Evolutionary conservation across 2,888 invertebrate species (phyloP).

Genomic region (Oscheius sp.): DNA sequence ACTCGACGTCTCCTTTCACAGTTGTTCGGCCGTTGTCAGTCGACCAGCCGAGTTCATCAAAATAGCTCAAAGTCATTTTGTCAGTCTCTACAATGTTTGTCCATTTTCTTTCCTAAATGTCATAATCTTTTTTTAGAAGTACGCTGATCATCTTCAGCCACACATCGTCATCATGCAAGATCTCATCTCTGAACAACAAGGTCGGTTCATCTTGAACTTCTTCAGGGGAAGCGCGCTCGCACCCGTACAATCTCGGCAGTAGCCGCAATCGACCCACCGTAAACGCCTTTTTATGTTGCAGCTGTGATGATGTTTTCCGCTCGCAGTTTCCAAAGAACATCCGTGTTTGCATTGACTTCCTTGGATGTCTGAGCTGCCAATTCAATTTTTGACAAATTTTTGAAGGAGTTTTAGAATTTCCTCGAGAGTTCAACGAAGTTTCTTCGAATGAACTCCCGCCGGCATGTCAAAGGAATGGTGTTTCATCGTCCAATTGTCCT

Average conservation of each 20-base stretch:
- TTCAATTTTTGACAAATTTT: background rate
- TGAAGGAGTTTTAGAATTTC: background rate
- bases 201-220: slow-evolving; percentile 12
- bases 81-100: slow-evolving; percentile 66
- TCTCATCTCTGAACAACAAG: slow-evolving; percentile 53
- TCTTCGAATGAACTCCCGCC: background rate
- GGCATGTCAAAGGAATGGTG: background rate
- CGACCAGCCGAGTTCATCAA: slow-evolving; percentile 64
- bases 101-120: background rate
- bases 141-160: slow-evolving; percentile 69
- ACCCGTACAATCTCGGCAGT: slow-evolving; percentile 20
- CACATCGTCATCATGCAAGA: slow-evolving; percentile 70
- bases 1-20: slow-evolving; percentile 60
- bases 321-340: slow-evolving; percentile 29
- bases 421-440: background rate
- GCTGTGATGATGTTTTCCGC: slow-evolving; percentile 27
- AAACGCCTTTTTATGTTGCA: slow-evolving; percentile 2
- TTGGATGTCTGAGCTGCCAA: slow-evolving; percentile 36
- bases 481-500: background rate
- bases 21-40: slow-evolving; percentile 66
- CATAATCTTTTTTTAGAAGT: slow-evolving; percentile 56
- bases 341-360: slow-evolving; percentile 12
- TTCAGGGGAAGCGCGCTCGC: background rate
- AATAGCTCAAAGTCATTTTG: slow-evolving; percentile 67
- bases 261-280: background rate